These are phyloP conservation scores for Allacma fusca DNA, from an alignment of 2,888 invertebrate genomes.

Conservation along the genomic window DNA sequence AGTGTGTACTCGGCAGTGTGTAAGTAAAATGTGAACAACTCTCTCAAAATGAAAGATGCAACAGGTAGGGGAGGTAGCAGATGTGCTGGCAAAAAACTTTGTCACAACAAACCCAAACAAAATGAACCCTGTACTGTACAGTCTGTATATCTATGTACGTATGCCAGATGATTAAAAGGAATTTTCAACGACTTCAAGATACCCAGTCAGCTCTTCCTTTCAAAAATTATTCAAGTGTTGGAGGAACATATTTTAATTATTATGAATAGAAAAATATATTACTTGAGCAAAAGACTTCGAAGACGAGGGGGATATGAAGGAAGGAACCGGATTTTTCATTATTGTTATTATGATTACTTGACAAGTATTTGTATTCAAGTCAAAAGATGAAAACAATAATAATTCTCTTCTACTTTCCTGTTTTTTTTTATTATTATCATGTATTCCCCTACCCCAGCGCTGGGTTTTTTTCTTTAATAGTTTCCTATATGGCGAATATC, in stretches of 20 bases:
- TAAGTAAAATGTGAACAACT: too few species aligned
- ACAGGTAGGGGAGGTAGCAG: too few species aligned
- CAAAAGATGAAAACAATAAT: constrained; percentile 1
- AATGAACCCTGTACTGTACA: too few species aligned
- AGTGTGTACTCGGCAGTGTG: too few species aligned
- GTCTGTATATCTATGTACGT: too few species aligned
- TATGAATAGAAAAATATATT: background rate
- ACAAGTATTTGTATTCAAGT: constrained; percentile 20
- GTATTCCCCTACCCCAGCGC: background rate
- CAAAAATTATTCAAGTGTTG: background rate
- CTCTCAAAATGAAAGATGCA: too few species aligned
- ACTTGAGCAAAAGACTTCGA: background rate
- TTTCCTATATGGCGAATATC: too few species aligned
- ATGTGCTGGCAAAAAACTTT: too few species aligned
- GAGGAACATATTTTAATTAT: constrained; percentile 14
- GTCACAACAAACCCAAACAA: too few species aligned
- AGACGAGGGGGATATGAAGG: background rate
- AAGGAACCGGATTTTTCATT: constrained; percentile 7
- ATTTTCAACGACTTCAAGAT: too few species aligned
- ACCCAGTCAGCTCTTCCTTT: constrained; percentile 17
- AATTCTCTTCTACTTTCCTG: background rate
- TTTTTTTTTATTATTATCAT: constrained; percentile 7
- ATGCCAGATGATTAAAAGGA: too few species aligned
- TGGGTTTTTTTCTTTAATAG: background rate
- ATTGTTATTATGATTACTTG: constrained; percentile 11